Evolutionary conservation across 2,797 vertebrate species (phyloP), one percentile per base, ranked within the genome.

Genomic region (Falco peregrinus): DNA sequence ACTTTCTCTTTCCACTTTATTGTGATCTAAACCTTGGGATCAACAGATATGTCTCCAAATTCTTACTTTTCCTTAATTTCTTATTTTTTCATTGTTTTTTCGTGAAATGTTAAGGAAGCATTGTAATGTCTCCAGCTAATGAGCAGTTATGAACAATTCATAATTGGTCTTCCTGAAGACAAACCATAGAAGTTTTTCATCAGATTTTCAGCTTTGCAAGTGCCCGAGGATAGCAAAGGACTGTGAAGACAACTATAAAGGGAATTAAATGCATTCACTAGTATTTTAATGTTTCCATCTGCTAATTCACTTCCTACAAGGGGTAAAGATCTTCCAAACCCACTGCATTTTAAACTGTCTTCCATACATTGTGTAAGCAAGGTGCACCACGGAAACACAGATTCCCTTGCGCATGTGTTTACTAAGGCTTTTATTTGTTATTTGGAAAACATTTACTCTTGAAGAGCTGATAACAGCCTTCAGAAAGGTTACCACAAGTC

Each of bases 91-190:
- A 73, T 69, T 69, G 53, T 84, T 92, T 93, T 86, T 79, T 63
- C 60, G 59, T 45, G 8, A 87, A 89, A 82, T 19, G 35, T 84
- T 84, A 65, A 24, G 2, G 67, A 93, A 94, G 35, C 31, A 73
- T 95, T 90, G 90, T 82, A 84, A 87, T 56, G 13, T 39, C 80
- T 87, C 29, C 56, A 31, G 33, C 63, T 84, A 93, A 93, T 69
- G 50, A 93, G 39, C 26, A 51, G 70, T 92, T 96, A 94, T 45
- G 73, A 94, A 79, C 63, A 69, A 73, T 82, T 89, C 43, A 76
- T 90, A 93, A 39, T 59, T 61, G 45, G 50, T 75, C 37, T 87
- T 90, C 77, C 77, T 84, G 77, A 84, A 86, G 80, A 88, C 35
- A 84, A 89, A 75, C 60, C 69, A 65, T 31, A 86, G 51, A 47